Conservation (phyloP, 2,797 vertebrate species). For the Myotis pilosus region DNA sequence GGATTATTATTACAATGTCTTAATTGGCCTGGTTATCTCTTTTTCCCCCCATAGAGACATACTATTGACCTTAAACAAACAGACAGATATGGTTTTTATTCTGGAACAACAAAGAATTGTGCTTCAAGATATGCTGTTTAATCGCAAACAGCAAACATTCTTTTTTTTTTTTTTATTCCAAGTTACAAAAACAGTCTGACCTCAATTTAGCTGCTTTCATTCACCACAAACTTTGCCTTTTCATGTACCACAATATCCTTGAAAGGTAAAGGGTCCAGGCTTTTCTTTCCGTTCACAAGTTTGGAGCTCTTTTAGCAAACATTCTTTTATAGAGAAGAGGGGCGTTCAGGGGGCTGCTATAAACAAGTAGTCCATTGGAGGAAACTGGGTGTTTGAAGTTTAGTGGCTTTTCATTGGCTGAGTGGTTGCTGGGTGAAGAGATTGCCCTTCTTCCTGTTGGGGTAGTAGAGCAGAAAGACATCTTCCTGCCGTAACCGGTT, state of each 20-base stretch:
- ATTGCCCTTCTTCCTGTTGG: background rate
- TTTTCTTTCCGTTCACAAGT: background rate
- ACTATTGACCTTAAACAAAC: background rate
- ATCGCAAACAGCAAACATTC: background rate
- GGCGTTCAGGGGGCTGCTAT: background rate
- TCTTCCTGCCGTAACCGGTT: background rate
- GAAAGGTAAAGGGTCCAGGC: background rate
- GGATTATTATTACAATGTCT: background rate
- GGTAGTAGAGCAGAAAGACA: background rate
- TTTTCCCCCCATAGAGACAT: background rate
- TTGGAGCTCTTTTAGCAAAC: background rate
- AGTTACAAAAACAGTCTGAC: conserved; percentile 15
- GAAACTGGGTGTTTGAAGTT: background rate
- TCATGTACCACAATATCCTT: background rate
- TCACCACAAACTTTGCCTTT: background rate
- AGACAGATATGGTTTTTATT: background rate
- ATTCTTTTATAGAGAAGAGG: background rate
- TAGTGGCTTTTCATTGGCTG: background rate
- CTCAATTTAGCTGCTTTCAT: background rate
- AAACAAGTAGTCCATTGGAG: background rate
- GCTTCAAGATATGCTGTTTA: background rate
- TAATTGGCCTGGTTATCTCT: background rate
- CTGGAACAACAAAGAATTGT: background rate
- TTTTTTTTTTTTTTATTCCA: background rate
- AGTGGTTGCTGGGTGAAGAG: background rate